A percentile compares a stretch with the other conserved stretches of the same genome.
These are phyloP conservation scores for Semicossyphus pulcher DNA, from an alignment of 2,113 vertebrate genomes.

Conservation along the genomic window DNA sequence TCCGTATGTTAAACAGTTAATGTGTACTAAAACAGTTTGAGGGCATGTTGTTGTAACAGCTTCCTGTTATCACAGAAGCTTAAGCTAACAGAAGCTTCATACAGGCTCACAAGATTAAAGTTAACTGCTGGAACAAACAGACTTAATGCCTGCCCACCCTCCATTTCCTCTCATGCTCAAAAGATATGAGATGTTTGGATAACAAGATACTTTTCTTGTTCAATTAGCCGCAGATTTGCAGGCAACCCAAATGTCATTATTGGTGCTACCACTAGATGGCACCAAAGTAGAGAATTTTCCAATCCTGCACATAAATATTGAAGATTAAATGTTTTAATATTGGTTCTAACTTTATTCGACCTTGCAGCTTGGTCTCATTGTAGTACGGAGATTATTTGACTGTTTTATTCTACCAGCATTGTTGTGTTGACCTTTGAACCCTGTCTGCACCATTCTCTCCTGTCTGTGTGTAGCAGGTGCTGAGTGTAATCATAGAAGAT, in stretches of 20 bases:
- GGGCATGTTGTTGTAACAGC: too few relatives aligned
- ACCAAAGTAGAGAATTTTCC: neutral
- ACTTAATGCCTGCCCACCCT: too few relatives aligned
- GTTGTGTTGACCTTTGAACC: too few relatives aligned
- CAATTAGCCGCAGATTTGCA: too few relatives aligned
- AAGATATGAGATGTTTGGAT: neutral
- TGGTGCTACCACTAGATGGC: conserved; percentile 42
- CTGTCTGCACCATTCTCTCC: neutral
- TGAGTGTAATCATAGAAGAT: conserved; percentile 19
- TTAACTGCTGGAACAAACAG: neutral
- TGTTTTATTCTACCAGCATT: neutral
- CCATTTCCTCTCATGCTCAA: too few relatives aligned
- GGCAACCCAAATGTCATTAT: neutral
- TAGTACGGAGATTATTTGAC: neutral
- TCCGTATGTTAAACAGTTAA: neutral
- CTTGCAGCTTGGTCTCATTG: neutral
- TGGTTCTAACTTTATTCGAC: neutral
- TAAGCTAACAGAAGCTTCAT: neutral
- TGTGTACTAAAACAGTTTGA: neutral
- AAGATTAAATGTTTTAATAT: neutral
- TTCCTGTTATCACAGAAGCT: neutral
- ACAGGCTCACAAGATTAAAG: neutral
- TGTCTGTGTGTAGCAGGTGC: conserved; percentile 55
- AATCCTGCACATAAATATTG: neutral
- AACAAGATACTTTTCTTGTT: neutral